Evolutionary conservation across 1,140 invertebrate genomes (phyloP).

Genomic region (Mya arenaria): DNA sequence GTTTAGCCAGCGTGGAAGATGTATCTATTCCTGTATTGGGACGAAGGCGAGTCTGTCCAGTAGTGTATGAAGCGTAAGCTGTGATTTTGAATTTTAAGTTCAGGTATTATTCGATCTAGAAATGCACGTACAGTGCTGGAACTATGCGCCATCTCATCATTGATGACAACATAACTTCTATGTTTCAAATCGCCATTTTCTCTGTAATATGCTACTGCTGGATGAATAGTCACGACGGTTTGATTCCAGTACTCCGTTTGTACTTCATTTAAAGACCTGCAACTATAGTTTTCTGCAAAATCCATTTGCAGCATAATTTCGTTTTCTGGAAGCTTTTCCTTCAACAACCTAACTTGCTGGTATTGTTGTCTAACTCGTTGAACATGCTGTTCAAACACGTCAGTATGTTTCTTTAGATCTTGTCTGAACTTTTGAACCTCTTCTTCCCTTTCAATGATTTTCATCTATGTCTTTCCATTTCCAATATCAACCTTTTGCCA

Average conservation of each 20-base stretch:
- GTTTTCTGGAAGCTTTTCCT: conserved; percentile 52
- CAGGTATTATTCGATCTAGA: conserved; percentile 22
- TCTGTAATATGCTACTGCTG: conserved; percentile 45
- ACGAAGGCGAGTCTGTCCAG: conserved; percentile 47
- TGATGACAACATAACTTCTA: conserved; percentile 44
- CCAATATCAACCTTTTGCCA: too few species aligned
- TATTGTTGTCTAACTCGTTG: conserved; percentile 43
- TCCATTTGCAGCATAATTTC: conserved; percentile 58
- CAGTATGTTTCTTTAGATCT: too few species aligned
- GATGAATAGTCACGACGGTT: conserved; percentile 43
- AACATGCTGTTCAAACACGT: conserved; percentile 50
- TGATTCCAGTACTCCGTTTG: conserved; percentile 56
- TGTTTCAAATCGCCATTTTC: conserved; percentile 19
- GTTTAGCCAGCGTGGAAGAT: conserved; percentile 14
- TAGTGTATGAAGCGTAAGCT: conserved; percentile 23
- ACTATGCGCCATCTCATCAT: conserved; percentile 28
- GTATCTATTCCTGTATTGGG: conserved; percentile 47
- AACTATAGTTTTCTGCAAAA: conserved; percentile 62
- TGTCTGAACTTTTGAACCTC: too few species aligned
- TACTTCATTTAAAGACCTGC: conserved; percentile 55
- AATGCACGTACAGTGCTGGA: conserved; percentile 37
- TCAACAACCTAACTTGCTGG: conserved; percentile 28
- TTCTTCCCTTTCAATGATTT: too few species aligned
- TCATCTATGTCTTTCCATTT: too few species aligned
- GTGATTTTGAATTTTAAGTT: background rate